Base-by-base conservation (phyloP, 1,140 invertebrate species). In the Pogonus chalceus region DNA sequence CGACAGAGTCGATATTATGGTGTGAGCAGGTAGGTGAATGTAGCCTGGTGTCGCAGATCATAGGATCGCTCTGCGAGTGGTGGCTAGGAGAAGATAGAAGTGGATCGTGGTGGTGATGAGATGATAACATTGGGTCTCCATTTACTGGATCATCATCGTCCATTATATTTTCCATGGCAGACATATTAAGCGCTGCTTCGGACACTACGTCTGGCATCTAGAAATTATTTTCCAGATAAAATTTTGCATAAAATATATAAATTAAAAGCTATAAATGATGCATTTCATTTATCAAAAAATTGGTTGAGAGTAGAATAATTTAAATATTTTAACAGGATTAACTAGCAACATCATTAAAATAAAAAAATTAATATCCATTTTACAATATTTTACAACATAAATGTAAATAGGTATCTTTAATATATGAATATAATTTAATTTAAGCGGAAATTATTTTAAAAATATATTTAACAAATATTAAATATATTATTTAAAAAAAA, bases 141-240 rank as follows among this genome's bases (percentile, higher is more conserved):
- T 68, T 68, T 0, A 65, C 74, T 51, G 75, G 76, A 14, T 84
- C 80, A 62, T 90, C 88, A 61, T 90, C 87, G 59, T 88, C 86
- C 84, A 89, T 88, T 51, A 88, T 73, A 69, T 89, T 86, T 59
- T 87, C 85, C 55, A 88, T 80, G 56, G 85, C 82, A 55, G 82
- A 79, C 56, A 86, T 75, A 61, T 78, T 82, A 49, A 87, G 69
- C 18, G 72, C 72, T 23, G 78, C 79, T 18, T 77, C 77, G 9
- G 70, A 65, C 23, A 79, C 71, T 14, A 79, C 67, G 51, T 80
- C 78, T 20, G 77, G 76, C 63, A 79, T 76, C 76, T 79, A 61
- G 57, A 47, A 48, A 51, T 48, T 53, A 23, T 53, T 51, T 26
- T 51, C 49, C n/a, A 20, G 43, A 39, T 26, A 49, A 53, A 16